A percentile compares a stretch with the other conserved stretches of the same genome.
phyloP scores from a whole-genome alignment of 2,113 vertebrate species.

The Lamprotornis superbus region DNA sequence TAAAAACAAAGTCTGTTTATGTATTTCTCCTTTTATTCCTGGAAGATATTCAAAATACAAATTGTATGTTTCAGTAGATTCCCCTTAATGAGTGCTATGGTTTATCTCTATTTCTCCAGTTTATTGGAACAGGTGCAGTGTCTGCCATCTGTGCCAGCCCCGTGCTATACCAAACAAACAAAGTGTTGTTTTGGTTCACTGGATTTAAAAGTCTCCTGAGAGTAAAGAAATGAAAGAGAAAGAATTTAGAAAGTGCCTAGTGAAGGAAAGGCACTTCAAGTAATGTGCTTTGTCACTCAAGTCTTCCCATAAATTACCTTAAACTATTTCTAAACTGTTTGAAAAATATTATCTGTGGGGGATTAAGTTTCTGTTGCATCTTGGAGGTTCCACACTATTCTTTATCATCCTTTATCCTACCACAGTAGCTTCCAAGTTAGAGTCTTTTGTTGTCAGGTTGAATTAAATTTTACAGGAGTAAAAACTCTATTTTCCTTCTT shows the following conservation, averaged over 20 bases:
- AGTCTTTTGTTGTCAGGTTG: conserved; percentile 28
- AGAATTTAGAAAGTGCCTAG: conserved; percentile 49
- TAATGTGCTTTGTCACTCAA: conserved; percentile 65
- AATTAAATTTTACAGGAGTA: conserved; percentile 47
- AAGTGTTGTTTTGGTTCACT: conserved; percentile 55
- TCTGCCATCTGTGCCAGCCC: conserved; percentile 40
- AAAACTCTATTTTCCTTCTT: neutral
- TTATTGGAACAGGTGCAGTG: conserved; percentile 74
- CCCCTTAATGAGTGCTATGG: conserved; percentile 34
- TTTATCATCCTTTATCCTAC: conserved; percentile 38
- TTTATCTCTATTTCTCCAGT: conserved; percentile 55
- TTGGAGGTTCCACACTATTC: neutral
- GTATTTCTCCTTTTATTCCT: conserved; percentile 27
- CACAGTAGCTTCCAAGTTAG: conserved; percentile 20
- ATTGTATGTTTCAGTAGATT: conserved; percentile 26
- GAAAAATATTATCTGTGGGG: neutral
- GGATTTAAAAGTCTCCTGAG: conserved; percentile 63
- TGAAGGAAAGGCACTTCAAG: conserved; percentile 55
- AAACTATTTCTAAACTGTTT: conserved; percentile 43
- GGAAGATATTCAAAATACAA: conserved; percentile 53
- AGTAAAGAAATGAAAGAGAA: conserved; percentile 67
- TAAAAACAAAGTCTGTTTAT: conserved; percentile 14
- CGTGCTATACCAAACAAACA: conserved; percentile 22
- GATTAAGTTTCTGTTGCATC: conserved; percentile 54
- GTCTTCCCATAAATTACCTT: conserved; percentile 51